Conservation (phyloP, 2,113 vertebrate genomes). For the Scophthalmus maximus region DNA sequence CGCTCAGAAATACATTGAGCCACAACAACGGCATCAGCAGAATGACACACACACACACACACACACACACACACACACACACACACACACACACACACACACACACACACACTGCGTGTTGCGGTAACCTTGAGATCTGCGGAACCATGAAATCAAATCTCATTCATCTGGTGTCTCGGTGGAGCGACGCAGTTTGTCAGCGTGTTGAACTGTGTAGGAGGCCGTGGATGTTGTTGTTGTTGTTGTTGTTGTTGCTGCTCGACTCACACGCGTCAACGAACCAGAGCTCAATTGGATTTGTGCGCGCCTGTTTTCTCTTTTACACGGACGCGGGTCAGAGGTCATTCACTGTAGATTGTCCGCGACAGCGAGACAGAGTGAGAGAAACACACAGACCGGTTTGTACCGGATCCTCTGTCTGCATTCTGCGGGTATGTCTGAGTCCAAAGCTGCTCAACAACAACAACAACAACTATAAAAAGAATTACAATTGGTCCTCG, state of each 20-base stretch:
- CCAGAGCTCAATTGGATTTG: slow-evolving; percentile 26
- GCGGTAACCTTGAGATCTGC: slow-evolving; percentile 18
- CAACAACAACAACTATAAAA: not conserved
- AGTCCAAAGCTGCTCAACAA: not conserved
- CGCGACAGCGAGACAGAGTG: not conserved
- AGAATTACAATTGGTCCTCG: too few species aligned
- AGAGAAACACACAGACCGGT: not conserved
- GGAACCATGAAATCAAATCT: slow-evolving; percentile 30
- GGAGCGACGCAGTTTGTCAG: slow-evolving; percentile 14
- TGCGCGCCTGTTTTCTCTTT: not conserved
- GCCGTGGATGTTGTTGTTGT: slow-evolving; percentile 13
- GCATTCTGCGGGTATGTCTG: not conserved
- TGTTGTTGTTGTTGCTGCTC: slow-evolving; percentile 14
- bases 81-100: not conserved
- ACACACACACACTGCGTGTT: not conserved
- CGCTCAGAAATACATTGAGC: not conserved
- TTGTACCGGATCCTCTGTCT: not conserved
- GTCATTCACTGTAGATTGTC: not conserved
- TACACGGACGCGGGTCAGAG: not conserved
- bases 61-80: not conserved
- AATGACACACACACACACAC: not conserved
- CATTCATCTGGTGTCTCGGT: slow-evolving; percentile 18
- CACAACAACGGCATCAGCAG: too few species aligned
- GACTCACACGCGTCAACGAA: slow-evolving; percentile 14
- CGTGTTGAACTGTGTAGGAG: slow-evolving; percentile 9